phyloP scores from a whole-genome alignment of 2,113 vertebrate genomes.

The Phyllostomus hastatus region DNA sequence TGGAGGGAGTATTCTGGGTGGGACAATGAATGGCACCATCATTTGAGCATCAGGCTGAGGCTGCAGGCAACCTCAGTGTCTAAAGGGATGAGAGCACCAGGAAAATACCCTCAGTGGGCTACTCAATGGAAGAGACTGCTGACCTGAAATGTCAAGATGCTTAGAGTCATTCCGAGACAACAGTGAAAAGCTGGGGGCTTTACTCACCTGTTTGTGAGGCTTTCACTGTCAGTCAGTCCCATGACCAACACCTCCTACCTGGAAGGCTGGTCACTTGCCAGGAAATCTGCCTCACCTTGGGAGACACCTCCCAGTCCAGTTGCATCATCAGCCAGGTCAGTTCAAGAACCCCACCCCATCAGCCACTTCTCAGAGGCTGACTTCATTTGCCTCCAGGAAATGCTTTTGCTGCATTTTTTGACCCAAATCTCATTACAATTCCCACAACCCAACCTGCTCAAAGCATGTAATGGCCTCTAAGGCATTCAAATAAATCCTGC shows the following conservation, averaged over 20 bases:
- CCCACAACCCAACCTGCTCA: neutral
- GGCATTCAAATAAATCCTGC: neutral
- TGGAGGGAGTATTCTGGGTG: neutral
- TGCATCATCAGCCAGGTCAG: neutral
- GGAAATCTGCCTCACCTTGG: neutral
- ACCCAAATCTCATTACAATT: neutral
- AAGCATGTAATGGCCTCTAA: neutral
- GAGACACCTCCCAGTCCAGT: neutral
- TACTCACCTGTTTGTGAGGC: neutral
- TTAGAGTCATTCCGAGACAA: neutral
- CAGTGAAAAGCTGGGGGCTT: neutral
- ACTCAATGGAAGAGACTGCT: neutral
- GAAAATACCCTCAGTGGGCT: neutral
- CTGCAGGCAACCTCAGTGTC: neutral
- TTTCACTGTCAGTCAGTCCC: neutral
- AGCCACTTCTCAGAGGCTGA: neutral
- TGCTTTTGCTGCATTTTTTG: neutral
- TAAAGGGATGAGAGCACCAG: neutral
- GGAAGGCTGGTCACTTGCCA: neutral
- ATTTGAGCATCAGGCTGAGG: neutral
- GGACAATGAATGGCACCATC: neutral
- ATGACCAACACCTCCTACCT: neutral
- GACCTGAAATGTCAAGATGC: neutral
- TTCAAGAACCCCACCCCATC: neutral
- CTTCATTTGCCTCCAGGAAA: neutral